These are phyloP conservation scores for Synergus japonicus DNA, from an alignment of 2,888 invertebrate genomes.

Conservation along the genomic window DNA sequence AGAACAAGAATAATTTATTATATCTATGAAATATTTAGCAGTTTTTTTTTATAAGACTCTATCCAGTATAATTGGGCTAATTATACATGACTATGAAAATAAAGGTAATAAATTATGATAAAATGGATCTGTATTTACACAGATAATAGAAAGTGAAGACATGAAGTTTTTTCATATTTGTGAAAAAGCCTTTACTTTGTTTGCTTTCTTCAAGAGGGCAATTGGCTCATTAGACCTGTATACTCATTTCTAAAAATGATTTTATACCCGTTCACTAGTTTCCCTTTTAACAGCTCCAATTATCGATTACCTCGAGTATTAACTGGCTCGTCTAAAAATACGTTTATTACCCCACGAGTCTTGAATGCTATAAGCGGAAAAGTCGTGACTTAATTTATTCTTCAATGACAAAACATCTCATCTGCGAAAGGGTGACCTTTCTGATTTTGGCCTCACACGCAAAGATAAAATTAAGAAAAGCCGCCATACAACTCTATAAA, in stretches of 20 bases:
- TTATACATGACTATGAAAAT: background rate
- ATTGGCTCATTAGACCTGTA: background rate
- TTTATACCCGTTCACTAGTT: conserved; percentile 15
- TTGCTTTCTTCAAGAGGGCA: background rate
- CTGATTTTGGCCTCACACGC: conserved; percentile 6
- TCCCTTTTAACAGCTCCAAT: conserved; percentile 25
- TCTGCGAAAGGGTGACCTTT: conserved; percentile 17
- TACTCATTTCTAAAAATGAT: conserved; percentile 22
- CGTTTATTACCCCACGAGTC: conserved; percentile 12
- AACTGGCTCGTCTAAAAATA: conserved; percentile 34
- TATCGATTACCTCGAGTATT: conserved; percentile 24
- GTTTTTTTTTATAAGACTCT: too few species aligned
- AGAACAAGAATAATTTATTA: too few species aligned
- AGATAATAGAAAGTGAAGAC: background rate
- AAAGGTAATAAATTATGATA: too few species aligned
- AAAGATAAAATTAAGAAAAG: conserved; percentile 8
- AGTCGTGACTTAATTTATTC: conserved; percentile 31
- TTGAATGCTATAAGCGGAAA: conserved; percentile 18
- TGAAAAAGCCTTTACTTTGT: background rate
- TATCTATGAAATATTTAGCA: too few species aligned
- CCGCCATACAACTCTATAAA: background rate
- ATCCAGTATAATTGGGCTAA: background rate
- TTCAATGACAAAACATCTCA: conserved; percentile 6
- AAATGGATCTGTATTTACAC: background rate
- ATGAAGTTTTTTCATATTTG: background rate